Conservation (phyloP, 2,888 invertebrate species). For the Troilus luridus region DNA sequence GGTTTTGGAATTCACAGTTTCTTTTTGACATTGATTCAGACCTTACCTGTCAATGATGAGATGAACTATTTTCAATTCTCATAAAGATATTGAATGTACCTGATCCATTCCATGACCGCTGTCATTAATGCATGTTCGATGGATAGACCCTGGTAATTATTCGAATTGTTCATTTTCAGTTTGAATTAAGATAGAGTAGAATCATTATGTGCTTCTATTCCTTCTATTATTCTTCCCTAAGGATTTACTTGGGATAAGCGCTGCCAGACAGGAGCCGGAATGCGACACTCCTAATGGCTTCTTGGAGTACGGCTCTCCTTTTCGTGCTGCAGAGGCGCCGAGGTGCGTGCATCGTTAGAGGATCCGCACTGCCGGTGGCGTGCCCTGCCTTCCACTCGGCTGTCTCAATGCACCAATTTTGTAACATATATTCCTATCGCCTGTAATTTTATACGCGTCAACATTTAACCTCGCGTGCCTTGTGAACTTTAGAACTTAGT, state of each 20-base stretch:
- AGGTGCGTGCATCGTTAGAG: neutral
- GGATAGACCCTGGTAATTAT: too few species aligned
- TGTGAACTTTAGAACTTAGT: neutral
- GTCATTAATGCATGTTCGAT: too few species aligned
- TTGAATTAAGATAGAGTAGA: too few species aligned
- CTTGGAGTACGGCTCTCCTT: neutral
- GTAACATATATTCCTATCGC: neutral
- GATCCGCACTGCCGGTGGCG: conserved; percentile 35
- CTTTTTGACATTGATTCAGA: too few species aligned
- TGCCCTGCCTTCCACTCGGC: neutral
- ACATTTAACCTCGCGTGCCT: neutral
- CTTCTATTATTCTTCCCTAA: too few species aligned
- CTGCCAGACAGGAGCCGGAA: neutral
- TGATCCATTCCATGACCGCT: too few species aligned
- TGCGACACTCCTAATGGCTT: neutral
- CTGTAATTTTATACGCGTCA: neutral
- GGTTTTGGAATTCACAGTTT: too few species aligned
- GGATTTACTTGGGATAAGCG: neutral
- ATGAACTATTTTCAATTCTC: too few species aligned
- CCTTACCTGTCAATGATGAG: too few species aligned
- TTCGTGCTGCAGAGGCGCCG: neutral
- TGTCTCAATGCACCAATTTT: neutral
- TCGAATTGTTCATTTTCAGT: too few species aligned
- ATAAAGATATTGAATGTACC: too few species aligned
- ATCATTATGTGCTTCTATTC: too few species aligned